Base-by-base conservation (phyloP, 2,888 invertebrate genomes). In the Leptopilina syphax region DNA sequence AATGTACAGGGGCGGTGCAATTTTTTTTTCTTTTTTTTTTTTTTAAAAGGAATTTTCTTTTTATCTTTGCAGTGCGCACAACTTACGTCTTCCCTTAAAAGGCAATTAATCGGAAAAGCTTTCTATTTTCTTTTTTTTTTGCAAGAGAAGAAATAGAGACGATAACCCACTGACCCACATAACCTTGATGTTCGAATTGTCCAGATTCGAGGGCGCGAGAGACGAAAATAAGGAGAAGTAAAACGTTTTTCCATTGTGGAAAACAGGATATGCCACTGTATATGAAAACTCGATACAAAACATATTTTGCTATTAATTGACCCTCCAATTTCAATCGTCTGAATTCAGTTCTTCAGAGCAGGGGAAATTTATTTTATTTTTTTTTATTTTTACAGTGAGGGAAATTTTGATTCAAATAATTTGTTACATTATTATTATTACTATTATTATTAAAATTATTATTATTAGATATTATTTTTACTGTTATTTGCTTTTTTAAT, bases 151-250 rank as follows among this genome's bases (percentile, higher is more conserved):
- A 81, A 85, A 81, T 82, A 81, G 84, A 85, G 84, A 81, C 83
- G 88, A 89, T 88, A 89, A 89, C 89, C 89, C 83, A 89, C 84
- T 89, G 85, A 89, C 89, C 89, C 82, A 89, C 84, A 87, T 89
- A 68, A 82, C 77, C 77, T 67, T 82, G 79, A 10, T 65, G 70
- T 65, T 73, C 65, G 67, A 65, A 77, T 77, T 73, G 82, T 78
- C 60, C 77, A 67, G 65, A 18, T 60, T 77, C 41, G 44, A 18
- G 34, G 60, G 12, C 12, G 8, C 24, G 12, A 50, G 76, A 78
- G 78, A 81, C 41, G 76, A 80, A 82, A 82, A 77, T 81, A 80
- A 77, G 79, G 66, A 76, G 81, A 66, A 70, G 68, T 77, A 80
- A 84, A 81, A 81, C 18, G 81, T 79, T 84, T 84, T 81, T 80